Base-by-base conservation (phyloP, 2,797 vertebrate species). In the Chaetodon trifasciatus region DNA sequence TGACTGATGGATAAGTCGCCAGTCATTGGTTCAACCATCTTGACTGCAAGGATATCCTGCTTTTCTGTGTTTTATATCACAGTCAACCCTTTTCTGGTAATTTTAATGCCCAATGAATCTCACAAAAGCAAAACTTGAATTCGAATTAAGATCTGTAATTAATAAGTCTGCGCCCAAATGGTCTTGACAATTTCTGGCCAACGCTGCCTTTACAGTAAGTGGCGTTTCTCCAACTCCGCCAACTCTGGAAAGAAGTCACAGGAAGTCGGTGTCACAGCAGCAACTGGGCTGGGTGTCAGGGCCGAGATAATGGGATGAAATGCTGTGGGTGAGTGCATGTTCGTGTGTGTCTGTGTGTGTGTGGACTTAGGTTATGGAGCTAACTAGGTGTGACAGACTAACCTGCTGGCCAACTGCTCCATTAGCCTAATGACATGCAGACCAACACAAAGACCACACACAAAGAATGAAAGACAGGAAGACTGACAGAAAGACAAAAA, bases 321-420 rank as follows among this genome's bases (percentile, higher is more conserved):
- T 15, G 37, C 70, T 44, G 28, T 42, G 60, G 8, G 73, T 58
- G 72, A 61, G 49, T 24, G 52, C 37, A 16, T 65, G 47, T 64
- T 46, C 58, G 2, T 50, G 37, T 65, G 32, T 53, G 62, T 53
- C 46, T 63, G 2, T 50, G 37, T 65, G 32, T 72, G 58, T 61
- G 57, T 73, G 24, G 60, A n/a, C 42, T 83, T 55, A 62, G 44
- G 62, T 66, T 71, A 61, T 52, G 40, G 63, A 24, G 75, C 55
- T 86, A 90, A 90, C 74, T 85, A 82, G 46, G 66, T 71, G 58
- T 69, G 70, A 82, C 84, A 85, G 80, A 81, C 80, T 83, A 85
- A 86, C 82, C 81, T 86, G 81, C 66, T 76, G 76, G 69, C 77
- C 76, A 86, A 77, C 74, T 82, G 63, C 68, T 60, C 67, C 24